A percentile compares a stretch with the other conserved stretches of the same genome.
Conservation (phyloP, 2,113 vertebrate genomes). For the Menura novaehollandiae region DNA sequence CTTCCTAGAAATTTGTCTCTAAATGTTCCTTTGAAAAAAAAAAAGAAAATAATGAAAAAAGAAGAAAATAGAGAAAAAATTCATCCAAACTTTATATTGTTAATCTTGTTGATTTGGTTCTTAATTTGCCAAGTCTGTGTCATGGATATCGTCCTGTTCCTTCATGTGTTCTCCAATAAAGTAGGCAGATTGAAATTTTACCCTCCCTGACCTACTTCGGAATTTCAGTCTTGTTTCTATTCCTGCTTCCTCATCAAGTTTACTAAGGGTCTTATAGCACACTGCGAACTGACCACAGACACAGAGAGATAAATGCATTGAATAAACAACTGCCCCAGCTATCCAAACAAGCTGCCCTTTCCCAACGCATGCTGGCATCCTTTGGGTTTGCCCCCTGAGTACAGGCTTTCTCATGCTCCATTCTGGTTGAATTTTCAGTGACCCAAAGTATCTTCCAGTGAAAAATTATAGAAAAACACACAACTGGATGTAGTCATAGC, state of each 20-base stretch:
- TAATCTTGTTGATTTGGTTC: not conserved
- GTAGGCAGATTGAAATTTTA: not conserved
- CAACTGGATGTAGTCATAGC: not conserved
- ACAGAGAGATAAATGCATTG: not conserved
- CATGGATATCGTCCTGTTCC: not conserved
- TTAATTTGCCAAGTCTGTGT: not conserved
- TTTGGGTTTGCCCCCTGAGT: not conserved
- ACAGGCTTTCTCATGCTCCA: not conserved
- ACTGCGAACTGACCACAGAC: not conserved
- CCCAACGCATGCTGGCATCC: not conserved
- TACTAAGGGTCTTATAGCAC: not conserved
- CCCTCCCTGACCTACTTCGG: not conserved
- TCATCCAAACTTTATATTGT: not conserved
- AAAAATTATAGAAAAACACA: not conserved
- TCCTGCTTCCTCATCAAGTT: not conserved
- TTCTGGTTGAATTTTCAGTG: not conserved
- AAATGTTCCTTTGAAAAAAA: not conserved
- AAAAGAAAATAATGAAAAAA: fast-evolving
- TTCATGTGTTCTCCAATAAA: not conserved
- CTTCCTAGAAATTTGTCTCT: not conserved
- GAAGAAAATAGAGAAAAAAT: fast-evolving
- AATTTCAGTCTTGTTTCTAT: conserved; percentile 8
- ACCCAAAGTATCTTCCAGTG: not conserved
- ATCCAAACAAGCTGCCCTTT: not conserved
- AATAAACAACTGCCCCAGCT: conserved; percentile 1